Base-by-base conservation (phyloP, 53 echinoderm and acorn worm genomes). In the Astropecten irregularis region DNA sequence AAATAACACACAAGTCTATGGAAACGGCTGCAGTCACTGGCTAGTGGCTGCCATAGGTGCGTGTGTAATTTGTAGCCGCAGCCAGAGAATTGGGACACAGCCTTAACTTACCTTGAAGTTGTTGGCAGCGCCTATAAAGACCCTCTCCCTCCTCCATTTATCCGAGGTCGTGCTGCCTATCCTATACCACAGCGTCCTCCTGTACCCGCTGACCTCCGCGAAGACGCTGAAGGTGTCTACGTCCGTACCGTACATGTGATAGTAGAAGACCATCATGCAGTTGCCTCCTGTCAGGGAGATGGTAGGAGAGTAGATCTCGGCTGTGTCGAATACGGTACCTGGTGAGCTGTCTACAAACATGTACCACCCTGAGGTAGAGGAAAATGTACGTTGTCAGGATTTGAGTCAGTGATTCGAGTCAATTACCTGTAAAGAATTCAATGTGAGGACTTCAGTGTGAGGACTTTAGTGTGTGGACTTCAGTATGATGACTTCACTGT, bases 241-340 rank as follows among this genome's bases (percentile, higher is more conserved):
- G 29, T 85, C 82, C 18, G 84, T 49, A 8, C 92, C 88, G 28
- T 61, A 84, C 66, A 88, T 85, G 60, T 88, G 85, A 33, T 92
- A 88, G 21, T 64, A 92, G 67, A 92, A 81, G 22, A 53, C 40
- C 65, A 88, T 77, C 31, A 61, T 23, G 49, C 88, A 88, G 55
- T 70, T 65, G 16, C 69, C 40, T 0, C 76, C 68, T 9, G 79
- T 64, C 13, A 52, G 83, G 5, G 65, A 46, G 49, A 88, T 88
- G 42, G 21, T 31, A 1, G 81, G 79, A 33, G 92, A 81, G 47
- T 63, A 27, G 5, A 88, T 42, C 69, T 46, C 70, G 2, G 47
- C 33, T 59, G 69, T 52, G 68, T 46, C 68, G 34, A 67, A 67
- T 25, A 82, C 22, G 40, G 83, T 82, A 20, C 83, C 83, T 9